These are phyloP conservation scores for Cisticola juncidis DNA, from an alignment of 2,113 vertebrate genomes.

Conservation along the genomic window DNA sequence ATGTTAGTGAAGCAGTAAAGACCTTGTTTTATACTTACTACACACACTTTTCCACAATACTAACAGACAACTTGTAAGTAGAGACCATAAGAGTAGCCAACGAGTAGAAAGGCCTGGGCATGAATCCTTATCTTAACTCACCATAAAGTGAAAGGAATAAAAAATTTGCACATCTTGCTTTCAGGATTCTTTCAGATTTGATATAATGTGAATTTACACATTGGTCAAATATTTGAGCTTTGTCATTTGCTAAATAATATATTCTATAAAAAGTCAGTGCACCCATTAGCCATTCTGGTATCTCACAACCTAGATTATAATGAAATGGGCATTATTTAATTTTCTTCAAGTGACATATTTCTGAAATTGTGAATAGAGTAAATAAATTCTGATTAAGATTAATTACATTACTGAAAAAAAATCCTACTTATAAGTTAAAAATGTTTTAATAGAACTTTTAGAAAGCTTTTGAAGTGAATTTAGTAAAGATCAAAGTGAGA, in stretches of 20 bases:
- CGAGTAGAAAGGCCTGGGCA: neutral
- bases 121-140: neutral
- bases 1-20: neutral
- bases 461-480: constrained; percentile 40
- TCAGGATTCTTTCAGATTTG: neutral
- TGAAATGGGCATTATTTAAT: neutral
- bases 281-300: neutral
- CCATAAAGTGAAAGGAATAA: neutral
- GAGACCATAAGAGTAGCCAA: neutral
- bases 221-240: neutral
- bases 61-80: neutral
- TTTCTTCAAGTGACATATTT: neutral
- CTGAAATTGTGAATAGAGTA: neutral
- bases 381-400: neutral
- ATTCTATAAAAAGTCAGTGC: neutral
- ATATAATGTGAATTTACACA: neutral
- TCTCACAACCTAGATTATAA: neutral
- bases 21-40: neutral
- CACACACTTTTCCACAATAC: neutral
- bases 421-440: neutral
- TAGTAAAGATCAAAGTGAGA: constrained; percentile 22
- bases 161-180: neutral
- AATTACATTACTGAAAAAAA: neutral
- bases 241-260: neutral
- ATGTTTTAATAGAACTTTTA: constrained; percentile 2